Evolutionary conservation across 2,797 vertebrate species (phyloP), one percentile per base, ranked within the genome.

Genomic region (Sebastes oblongus): DNA sequence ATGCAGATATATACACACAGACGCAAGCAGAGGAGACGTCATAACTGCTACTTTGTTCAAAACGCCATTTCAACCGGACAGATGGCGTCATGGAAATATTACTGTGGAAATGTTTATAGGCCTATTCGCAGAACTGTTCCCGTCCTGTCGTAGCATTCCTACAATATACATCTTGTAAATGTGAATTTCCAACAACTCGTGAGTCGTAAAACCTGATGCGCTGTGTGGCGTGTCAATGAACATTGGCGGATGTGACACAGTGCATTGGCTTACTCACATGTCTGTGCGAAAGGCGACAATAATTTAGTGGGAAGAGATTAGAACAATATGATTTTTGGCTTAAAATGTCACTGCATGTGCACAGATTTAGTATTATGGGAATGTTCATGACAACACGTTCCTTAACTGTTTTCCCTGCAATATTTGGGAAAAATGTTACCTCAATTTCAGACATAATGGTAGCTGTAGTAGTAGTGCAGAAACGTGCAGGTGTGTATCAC

Each of bases 71-170:
- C 29, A 62, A 71, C 71, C 12, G 76, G 82, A 80, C 86, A 88
- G 89, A 79, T 81, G 80, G 80, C 81, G 72, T 80, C 50, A 22
- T 64, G 68, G 70, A 81, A 82, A 74, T 69, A 86, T 86, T 84
- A 69, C 70, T 20, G 32, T 59, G 50, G 68, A 85, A 82, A 73
- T 78, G 83, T 82, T 89, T 81, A 78, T 81, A 22, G 84, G 59
- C 72, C 68, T 52, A 50, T 85, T 86, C 50, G 68, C 32, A 62
- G 54, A 83, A 67, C 54, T 66, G 71, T 55, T 80, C 52, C 46
- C 84, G 72, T 68, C 46, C 68, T 68, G 13, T 66, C 64, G 27
- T 42, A 39, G 29, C 56, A 29, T 76, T 78, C 64, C 54, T 1
- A 12, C 54, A 24, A 39, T 75, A 59, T 80, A 68, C 8, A 65